phyloP scores from a whole-genome alignment of 2,888 invertebrate species.

The Chaetogeoica ovagalla region DNA sequence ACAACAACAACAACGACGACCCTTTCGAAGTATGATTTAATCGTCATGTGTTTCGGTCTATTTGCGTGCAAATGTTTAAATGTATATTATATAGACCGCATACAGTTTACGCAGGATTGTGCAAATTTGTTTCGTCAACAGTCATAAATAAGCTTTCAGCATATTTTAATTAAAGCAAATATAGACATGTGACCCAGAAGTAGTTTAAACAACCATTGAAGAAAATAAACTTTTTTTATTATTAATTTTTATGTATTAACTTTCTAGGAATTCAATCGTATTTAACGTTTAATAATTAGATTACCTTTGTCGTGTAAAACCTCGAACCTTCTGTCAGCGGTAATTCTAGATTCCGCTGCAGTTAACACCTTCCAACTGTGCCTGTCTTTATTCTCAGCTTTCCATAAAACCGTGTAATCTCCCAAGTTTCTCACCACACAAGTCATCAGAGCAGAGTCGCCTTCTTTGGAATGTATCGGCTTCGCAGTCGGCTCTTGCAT shows the following conservation, averaged over 20 bases:
- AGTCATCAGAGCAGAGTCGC: constrained; percentile 78
- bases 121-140: constrained; percentile 35
- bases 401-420: constrained; percentile 77
- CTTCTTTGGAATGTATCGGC: constrained; percentile 67
- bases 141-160: constrained; percentile 23
- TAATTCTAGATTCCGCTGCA: constrained; percentile 75
- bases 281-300: too few relatives aligned
- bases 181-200: constrained; percentile 4
- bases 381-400: constrained; percentile 67
- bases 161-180: not conserved
- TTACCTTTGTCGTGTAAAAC: constrained; percentile 79
- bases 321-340: constrained; percentile 72
- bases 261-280: not conserved
- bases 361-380: constrained; percentile 66
- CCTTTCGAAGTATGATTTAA: constrained; percentile 36
- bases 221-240: not conserved
- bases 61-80: not conserved
- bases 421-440: constrained; percentile 76
- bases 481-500: constrained; percentile 57
- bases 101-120: constrained; percentile 25
- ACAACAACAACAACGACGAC: constrained; percentile 4
- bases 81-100: constrained; percentile 23
- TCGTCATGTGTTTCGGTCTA: constrained; percentile 12
- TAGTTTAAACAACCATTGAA: not conserved
- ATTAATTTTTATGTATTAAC: not conserved